Conservation (phyloP, 2,113 vertebrate genomes). For the Phaethornis superciliosus region DNA sequence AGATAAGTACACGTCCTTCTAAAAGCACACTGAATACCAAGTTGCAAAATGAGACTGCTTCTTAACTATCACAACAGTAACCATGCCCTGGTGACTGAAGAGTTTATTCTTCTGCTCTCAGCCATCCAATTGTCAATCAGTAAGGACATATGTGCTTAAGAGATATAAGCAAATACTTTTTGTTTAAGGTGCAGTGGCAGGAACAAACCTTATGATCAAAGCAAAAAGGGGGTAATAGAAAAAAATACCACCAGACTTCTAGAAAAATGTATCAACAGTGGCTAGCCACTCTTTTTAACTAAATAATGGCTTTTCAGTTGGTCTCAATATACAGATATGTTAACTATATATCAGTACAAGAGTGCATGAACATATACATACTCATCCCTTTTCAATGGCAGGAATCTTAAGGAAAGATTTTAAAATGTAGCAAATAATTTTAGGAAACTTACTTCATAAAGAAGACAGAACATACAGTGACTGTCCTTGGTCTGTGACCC, state of each 20-base stretch:
- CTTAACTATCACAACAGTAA: accelerated
- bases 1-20: not conserved
- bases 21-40: not conserved
- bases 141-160: not conserved
- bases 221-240: not conserved
- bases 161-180: not conserved
- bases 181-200: not conserved
- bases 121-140: not conserved
- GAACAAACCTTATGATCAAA: not conserved
- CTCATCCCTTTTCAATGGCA: not conserved
- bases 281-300: not conserved
- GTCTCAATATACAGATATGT: not conserved
- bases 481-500: not conserved
- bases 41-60: not conserved
- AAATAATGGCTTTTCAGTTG: not conserved
- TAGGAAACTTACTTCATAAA: not conserved
- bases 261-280: not conserved
- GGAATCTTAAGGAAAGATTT: not conserved
- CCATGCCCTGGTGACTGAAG: not conserved
- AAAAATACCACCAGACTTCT: not conserved
- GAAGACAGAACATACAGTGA: not conserved
- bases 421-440: not conserved
- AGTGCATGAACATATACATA: not conserved
- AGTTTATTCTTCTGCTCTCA: not conserved
- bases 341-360: not conserved